Evolutionary conservation across 2,888 invertebrate genomes (phyloP), one percentile per base, ranked within the genome.

Genomic region (Nymphalis polychloros): DNA sequence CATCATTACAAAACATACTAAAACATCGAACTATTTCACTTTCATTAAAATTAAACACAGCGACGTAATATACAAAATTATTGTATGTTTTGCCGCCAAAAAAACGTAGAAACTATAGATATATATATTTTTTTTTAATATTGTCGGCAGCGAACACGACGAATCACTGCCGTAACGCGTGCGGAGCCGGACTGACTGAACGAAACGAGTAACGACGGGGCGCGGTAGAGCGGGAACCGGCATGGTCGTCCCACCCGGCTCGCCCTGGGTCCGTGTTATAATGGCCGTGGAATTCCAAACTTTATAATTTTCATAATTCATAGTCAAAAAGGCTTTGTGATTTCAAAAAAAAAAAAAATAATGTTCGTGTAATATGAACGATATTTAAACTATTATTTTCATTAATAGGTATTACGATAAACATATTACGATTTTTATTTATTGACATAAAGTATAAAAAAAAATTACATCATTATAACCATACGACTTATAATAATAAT

Each of bases 121-220:
- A 77, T 77, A 17, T 47, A 2, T 71, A 70, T 76, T 75, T 74
- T 76, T 70, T 31, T 55, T 55, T 57, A 35, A 57, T 17, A n/a
- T 19, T n/a, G 19, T 41, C 57, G 57, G 57, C 57, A 70, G 67
- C 73, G 70, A 63, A 77, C 81, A 75, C 83, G 79, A 73, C 75
- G 81, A 83, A 84, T 84, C 84, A 82, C 88, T 57, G 83, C 82
- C 77, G 80, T 81, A 77, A 73, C 87, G 84, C 87, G 85, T 85
- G 85, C 88, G 85, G 73, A 81, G 85, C 88, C 89, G 84, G 85
- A 87, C 88, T 85, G 85, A 85, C 79, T 78, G 76, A 76, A 72
- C 73, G 72, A 68, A 73, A 41, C 41, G 41, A 41, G 41, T 41
- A 72, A 68, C 73, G 73, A 70, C 67, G 61, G 59, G 71, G 63